Percentiles rank a stretch among this genome's conserved stretches.
These are phyloP conservation scores for Gephyroberyx darwinii DNA, from an alignment of 2,797 vertebrate species.

Conservation along the genomic window DNA sequence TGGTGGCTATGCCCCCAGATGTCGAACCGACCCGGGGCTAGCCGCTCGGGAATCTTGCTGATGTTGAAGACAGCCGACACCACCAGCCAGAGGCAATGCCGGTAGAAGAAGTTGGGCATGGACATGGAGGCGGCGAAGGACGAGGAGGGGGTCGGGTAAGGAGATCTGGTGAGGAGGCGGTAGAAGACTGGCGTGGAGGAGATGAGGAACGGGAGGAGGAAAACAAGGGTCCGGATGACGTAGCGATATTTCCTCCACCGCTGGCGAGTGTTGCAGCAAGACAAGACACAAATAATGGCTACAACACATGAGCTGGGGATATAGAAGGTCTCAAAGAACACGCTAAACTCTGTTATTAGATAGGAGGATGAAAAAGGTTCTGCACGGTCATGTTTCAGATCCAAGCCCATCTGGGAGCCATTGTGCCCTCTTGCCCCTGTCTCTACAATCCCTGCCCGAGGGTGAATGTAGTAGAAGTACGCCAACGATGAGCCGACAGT, in stretches of 20 bases:
- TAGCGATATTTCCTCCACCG: constrained; percentile 82
- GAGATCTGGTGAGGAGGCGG: constrained; percentile 76
- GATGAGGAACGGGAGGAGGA: constrained; percentile 82
- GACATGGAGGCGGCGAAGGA: constrained; percentile 62
- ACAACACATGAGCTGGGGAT: constrained; percentile 81
- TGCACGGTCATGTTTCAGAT: background rate
- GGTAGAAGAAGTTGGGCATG: constrained; percentile 77
- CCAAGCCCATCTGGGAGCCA: constrained; percentile 24
- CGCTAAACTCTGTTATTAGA: constrained; percentile 35
- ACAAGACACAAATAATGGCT: constrained; percentile 81
- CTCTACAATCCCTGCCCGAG: constrained; percentile 69
- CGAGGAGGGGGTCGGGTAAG: constrained; percentile 54
- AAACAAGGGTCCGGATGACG: constrained; percentile 83
- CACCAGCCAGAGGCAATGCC: constrained; percentile 85
- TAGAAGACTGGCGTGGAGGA: constrained; percentile 84
- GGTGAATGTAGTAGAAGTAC: constrained; percentile 79
- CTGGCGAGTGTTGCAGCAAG: constrained; percentile 85
- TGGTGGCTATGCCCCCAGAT: constrained; percentile 87
- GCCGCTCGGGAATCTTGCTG: constrained; percentile 83
- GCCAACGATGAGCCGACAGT: constrained; percentile 79
- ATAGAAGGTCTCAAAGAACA: constrained; percentile 80
- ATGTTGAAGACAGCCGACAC: constrained; percentile 84
- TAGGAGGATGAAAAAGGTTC: background rate
- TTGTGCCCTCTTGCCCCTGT: constrained; percentile 32
- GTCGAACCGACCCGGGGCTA: constrained; percentile 82